Evolutionary conservation across 2,888 invertebrate genomes (phyloP), one percentile per base, ranked within the genome.

Genomic region (Drosophila histrio): DNA sequence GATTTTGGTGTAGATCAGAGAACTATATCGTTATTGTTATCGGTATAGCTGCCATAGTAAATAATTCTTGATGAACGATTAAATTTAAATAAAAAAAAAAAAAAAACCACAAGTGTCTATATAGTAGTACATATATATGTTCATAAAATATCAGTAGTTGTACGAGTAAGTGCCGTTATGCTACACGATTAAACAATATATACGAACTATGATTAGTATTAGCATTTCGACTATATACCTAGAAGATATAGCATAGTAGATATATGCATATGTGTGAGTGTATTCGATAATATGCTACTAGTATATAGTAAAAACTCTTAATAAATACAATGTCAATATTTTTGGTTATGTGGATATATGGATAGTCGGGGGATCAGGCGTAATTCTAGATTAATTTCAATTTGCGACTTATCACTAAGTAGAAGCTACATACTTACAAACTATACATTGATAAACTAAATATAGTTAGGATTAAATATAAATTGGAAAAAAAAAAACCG

Each of bases 371-470:
- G 24, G 32, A 36, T 59, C 22, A 6, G 24, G 4, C 38, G 34
- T 52, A 53, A 30, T 46, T 52, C 36, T 58, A 58, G 38, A 43
- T 28, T 53, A 32, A 30, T 6, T 41, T 38, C 9, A 39, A 38
- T 17, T 30, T 49, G 41, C 11, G 32, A 69, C 79, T 80, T 80
- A 80, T 22, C 7, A 13, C 65, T 78, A 81, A 38, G 39, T 72
- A 71, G 47, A 52, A 50, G 63, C 84, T 81, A 81, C 82, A 79
- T 79, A 82, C 32, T 84, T 79, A 84, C 30, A 36, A 9, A n/a
- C 67, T 81, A 70, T 15, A 21, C 52, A 36, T 28, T 28, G 65
- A 57, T 77, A 32, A 64, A 61, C 76, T 78, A 79, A 57, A 47
- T 79, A 62, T 41, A 53, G 54, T 63, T 61, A 49, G 28, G 8